Base-by-base conservation (phyloP, 1,140 invertebrate genomes). In the Danaus melanippus region DNA sequence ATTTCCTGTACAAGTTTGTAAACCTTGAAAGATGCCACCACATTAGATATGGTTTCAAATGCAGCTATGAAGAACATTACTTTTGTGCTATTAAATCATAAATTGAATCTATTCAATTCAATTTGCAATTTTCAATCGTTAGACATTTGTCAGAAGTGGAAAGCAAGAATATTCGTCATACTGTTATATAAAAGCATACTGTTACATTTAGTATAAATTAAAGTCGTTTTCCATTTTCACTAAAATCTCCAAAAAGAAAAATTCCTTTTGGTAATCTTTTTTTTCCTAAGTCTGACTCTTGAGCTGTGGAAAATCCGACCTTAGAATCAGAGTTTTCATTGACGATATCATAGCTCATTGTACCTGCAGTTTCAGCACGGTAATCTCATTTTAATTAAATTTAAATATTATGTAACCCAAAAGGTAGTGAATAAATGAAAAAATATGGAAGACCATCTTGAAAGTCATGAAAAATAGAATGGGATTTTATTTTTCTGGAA, bases 61-160 rank as follows among this genome's bases (percentile, higher is more conserved):
- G 93, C 93, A 47, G 92, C 93, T 1, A 89, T 76, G 50, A 92
- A 91, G 66, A 93, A 93, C 0, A 90, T 79, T 12, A 90, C 89
- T 72, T 15, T 15, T 92, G 91, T 1, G 91, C 88, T 0, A 89
- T 85, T 41, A 92, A 84, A 50, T 80, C 80, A 46, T 87, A 45
- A 42, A 43, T 43, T 40, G 9, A 21, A 6, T 40, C 1, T 9
- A 7, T 1, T 11, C n/a, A n/a, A n/a, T n/a, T n/a, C n/a, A n/a
- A n/a, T n/a, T n/a, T n/a, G n/a, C n/a, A n/a, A n/a, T n/a, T n/a
- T n/a, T n/a, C n/a, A n/a, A n/a, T 1, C 15, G 15, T 15, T 15
- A 15, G 15, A 15, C 15, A 3, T 1, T 15, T 3, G 3, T 15
- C 15, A 15, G 15, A 15, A 15, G 1, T 15, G 3, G 15, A 15